Evolutionary conservation across 2,888 invertebrate species (phyloP).

Genomic region (Nysson spinosus): DNA sequence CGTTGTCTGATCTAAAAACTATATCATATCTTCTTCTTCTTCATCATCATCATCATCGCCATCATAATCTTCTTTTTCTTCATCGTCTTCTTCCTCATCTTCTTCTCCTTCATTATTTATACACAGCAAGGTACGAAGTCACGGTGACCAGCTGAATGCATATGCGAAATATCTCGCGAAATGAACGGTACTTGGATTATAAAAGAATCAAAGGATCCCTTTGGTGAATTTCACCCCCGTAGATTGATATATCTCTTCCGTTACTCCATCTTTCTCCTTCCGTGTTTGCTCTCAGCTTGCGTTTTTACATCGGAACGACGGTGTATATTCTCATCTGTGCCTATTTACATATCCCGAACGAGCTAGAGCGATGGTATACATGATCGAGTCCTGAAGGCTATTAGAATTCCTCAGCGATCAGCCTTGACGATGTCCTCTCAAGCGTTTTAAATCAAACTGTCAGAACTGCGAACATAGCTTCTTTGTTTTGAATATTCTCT

Average conservation of each 20-base stretch:
- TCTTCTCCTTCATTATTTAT: constrained; percentile 14
- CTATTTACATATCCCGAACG: constrained; percentile 42
- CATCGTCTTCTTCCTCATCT: too few species aligned
- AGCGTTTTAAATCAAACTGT: constrained; percentile 31
- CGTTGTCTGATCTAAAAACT: constrained; percentile 18
- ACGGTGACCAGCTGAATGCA: constrained; percentile 36
- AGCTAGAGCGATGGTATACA: constrained; percentile 45
- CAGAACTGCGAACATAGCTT: constrained; percentile 8
- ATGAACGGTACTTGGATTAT: constrained; percentile 25
- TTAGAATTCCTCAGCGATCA: constrained; percentile 43
- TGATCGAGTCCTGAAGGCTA: constrained; percentile 30
- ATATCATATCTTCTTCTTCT: constrained; percentile 8
- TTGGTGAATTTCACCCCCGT: constrained; percentile 25
- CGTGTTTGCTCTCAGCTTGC: constrained; percentile 4
- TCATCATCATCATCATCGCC: too few species aligned
- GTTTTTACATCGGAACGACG: constrained; percentile 12
- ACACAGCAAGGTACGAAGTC: constrained; percentile 39
- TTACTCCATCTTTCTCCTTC: constrained; percentile 4
- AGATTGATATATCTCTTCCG: constrained; percentile 10
- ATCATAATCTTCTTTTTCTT: too few species aligned
- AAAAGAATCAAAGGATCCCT: constrained; percentile 24
- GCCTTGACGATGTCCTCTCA: constrained; percentile 39
- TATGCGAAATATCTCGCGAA: constrained; percentile 22
- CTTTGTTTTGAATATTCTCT: constrained; percentile 21
- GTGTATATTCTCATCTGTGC: constrained; percentile 24